A percentile compares a stretch with the other conserved stretches of the same genome.
Evolutionary conservation across 2,113 vertebrate genomes (phyloP).

Genomic region (Phalacrocorax aristotelis): DNA sequence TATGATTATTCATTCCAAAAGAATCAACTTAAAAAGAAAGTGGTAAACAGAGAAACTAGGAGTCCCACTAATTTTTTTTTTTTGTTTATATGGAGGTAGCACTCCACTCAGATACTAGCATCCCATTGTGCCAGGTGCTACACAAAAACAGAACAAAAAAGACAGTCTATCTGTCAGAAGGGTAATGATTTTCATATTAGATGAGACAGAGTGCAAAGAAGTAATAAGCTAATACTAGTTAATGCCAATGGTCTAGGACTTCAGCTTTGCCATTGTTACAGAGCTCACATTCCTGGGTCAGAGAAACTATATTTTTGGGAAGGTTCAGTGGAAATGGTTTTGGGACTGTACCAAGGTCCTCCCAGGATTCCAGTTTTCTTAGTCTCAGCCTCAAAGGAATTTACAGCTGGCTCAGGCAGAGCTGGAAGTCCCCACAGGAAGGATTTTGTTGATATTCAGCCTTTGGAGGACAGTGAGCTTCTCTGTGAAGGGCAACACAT

Average conservation of each 20-base stretch:
- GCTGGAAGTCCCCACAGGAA: constrained; percentile 50
- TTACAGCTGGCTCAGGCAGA: constrained; percentile 27
- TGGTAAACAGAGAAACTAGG: background rate
- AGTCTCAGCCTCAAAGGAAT: constrained; percentile 51
- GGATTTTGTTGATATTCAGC: constrained; percentile 43
- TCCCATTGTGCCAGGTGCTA: background rate
- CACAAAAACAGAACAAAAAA: background rate
- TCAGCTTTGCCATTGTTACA: constrained; percentile 35
- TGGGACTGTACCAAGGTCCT: constrained; percentile 49
- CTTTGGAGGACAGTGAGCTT: constrained; percentile 28
- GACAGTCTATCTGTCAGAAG: background rate
- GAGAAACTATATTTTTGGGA: constrained; percentile 41
- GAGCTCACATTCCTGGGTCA: constrained; percentile 1
- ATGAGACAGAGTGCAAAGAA: background rate
- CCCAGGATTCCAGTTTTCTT: constrained; percentile 64
- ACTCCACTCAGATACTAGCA: background rate
- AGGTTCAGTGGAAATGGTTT: constrained; percentile 30
- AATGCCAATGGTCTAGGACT: background rate
- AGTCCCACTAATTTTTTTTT: background rate
- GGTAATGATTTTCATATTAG: background rate
- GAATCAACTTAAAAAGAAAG: background rate
- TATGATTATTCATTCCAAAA: background rate
- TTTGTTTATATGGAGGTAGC: background rate
- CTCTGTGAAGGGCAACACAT: background rate
- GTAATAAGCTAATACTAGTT: constrained; percentile 4